Evolutionary conservation across 2,888 invertebrate genomes (phyloP), one percentile per base, ranked within the genome.

Genomic region (Anarsia innoxiella): DNA sequence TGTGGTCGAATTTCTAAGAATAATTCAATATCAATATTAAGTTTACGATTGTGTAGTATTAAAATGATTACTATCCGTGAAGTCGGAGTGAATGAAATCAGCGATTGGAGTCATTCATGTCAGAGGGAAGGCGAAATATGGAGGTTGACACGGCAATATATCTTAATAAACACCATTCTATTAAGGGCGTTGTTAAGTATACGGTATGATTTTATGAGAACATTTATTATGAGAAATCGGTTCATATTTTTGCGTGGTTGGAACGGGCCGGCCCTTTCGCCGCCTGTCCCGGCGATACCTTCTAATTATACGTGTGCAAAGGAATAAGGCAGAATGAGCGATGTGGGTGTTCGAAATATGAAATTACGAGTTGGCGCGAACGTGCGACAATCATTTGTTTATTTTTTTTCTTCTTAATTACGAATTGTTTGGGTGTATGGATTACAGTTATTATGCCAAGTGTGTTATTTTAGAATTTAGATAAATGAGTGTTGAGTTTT

Each of bases 271-370:
- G 65, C 73, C 80, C 73, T 82, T 82, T 82, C 77, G 77, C 77
- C 82, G 82, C 80, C 70, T 79, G 79, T 79, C 79, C 71, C 69
- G 61, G 61, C 64, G 78, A 76, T 77, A 4, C 80, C 68, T 73
- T 71, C 77, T 82, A 82, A 82, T 83, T 82, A 80, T 80, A 82
- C 63, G 54, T 61, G 65, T 54, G 58, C 59, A 59, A 69, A 61
- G 66, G n/a, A n/a, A n/a, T n/a, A n/a, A n/a, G 71, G 70, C 69
- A 66, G 64, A 64, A 56, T 59, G 49, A 49, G 66, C 83, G 65
- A 65, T 75, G 83, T 84, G 83, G 83, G 83, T 83, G 83, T 83
- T 82, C 83, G 66, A 76, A 76, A 75, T 75, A 67, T 69, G 66
- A 77, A 79, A 80, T 79, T 78, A 77, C 56, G 67, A 73, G 64